Evolutionary conservation across 2,888 invertebrate genomes (phyloP).

Genomic region (Carterocephalus palaemon): DNA sequence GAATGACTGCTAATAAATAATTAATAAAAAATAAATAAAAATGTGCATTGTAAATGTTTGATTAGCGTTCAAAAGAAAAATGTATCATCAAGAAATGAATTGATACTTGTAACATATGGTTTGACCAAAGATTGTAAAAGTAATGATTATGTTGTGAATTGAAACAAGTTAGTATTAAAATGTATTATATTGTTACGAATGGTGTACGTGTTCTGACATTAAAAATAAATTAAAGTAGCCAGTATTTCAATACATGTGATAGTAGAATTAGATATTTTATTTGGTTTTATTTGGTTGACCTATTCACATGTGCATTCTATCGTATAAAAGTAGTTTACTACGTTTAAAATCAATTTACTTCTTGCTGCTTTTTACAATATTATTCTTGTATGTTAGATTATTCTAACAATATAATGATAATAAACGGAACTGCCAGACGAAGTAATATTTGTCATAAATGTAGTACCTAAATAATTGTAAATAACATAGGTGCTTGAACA

Average conservation of each 20-base stretch:
- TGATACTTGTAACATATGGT: slow-evolving; percentile 38
- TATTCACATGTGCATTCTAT: slow-evolving; percentile 32
- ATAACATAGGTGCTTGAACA: too few relatives aligned
- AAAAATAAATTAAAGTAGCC: slow-evolving; percentile 46
- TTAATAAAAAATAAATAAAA: background rate
- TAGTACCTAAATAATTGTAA: too few relatives aligned
- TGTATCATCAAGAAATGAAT: slow-evolving; percentile 22
- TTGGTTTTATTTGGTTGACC: slow-evolving; percentile 34
- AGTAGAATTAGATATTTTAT: slow-evolving; percentile 52
- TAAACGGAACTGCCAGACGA: slow-evolving; percentile 53
- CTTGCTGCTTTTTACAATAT: slow-evolving; percentile 16
- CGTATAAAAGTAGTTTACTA: background rate
- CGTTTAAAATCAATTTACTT: background rate
- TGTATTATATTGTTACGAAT: slow-evolving; percentile 52
- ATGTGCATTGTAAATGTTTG: too few relatives aligned
- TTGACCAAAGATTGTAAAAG: slow-evolving; percentile 65
- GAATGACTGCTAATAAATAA: too few relatives aligned
- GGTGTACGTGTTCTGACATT: slow-evolving; percentile 46
- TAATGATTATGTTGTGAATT: slow-evolving; percentile 63
- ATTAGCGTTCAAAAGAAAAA: too few relatives aligned
- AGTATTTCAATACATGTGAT: slow-evolving; percentile 75
- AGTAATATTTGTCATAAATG: slow-evolving; percentile 31
- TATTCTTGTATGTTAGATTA: slow-evolving; percentile 1
- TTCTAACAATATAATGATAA: slow-evolving; percentile 27
- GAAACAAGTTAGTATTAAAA: slow-evolving; percentile 45